phyloP scores from a whole-genome alignment of 2,797 vertebrate species.

The Labeo calbasu region DNA sequence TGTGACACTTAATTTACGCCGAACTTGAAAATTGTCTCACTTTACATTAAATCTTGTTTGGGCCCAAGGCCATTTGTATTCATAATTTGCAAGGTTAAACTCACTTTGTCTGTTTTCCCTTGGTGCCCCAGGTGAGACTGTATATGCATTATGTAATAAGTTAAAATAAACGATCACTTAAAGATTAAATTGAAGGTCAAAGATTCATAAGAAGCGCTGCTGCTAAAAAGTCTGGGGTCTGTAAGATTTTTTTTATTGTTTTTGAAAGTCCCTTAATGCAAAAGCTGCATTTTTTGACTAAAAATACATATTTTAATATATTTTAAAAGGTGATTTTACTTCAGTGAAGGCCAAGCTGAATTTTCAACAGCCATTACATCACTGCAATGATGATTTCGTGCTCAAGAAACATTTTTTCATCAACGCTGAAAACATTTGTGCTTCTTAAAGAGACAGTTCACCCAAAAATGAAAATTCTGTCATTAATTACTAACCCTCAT shows the following conservation, averaged over 20 bases:
- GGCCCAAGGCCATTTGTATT: background rate
- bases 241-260: background rate
- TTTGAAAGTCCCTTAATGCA: background rate
- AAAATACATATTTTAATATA: background rate
- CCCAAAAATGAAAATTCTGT: background rate
- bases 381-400: too few relatives aligned
- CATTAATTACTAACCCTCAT: background rate
- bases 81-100: constrained; percentile 8
- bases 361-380: too few relatives aligned
- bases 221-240: background rate
- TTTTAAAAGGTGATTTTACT: too few relatives aligned
- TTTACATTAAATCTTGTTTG: background rate
- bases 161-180: background rate
- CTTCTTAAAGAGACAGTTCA: background rate
- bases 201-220: background rate
- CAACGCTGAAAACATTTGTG: background rate
- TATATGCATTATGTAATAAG: background rate
- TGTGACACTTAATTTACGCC: background rate
- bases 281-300: background rate
- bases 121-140: background rate
- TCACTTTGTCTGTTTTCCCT: background rate
- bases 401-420: too few relatives aligned
- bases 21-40: background rate
- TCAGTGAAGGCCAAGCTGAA: too few relatives aligned
- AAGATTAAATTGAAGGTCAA: background rate